Percentiles rank a stretch among this genome's conserved stretches.
phyloP scores from a whole-genome alignment of 2,797 vertebrate species.

The Phrynocephalus vlangalii region DNA sequence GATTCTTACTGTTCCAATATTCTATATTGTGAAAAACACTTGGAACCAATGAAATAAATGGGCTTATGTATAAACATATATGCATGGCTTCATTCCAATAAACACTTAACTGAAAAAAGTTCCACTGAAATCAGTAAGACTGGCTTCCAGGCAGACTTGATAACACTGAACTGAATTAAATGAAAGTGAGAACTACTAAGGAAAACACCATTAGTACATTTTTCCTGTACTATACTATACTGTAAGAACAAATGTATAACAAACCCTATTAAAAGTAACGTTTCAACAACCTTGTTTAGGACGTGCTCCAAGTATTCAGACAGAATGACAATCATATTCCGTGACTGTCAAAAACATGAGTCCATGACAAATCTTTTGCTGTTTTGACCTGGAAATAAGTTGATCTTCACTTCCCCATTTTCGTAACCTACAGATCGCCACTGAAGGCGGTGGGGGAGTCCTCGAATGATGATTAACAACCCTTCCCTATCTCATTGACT shows the following conservation, averaged over 20 bases:
- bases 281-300: neutral
- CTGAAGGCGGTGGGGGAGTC: too few relatives aligned
- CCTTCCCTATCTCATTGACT: neutral
- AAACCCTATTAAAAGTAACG: neutral
- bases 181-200: neutral
- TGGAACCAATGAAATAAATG: neutral
- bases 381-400: conserved; percentile 55
- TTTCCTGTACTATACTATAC: neutral
- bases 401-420: conserved; percentile 37
- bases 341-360: conserved; percentile 71
- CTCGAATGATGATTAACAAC: neutral
- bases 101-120: neutral
- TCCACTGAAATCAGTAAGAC: neutral
- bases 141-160: neutral
- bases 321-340: conserved; percentile 40
- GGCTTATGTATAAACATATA: neutral
- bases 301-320: neutral
- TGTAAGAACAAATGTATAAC: neutral
- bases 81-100: neutral
- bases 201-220: neutral
- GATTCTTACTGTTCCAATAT: neutral
- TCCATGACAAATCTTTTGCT: conserved; percentile 69
- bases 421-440: neutral
- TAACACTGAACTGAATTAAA: neutral
- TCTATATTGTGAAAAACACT: neutral